Conservation (phyloP, 2,113 vertebrate species). For the Actenoides lindsayi region DNA sequence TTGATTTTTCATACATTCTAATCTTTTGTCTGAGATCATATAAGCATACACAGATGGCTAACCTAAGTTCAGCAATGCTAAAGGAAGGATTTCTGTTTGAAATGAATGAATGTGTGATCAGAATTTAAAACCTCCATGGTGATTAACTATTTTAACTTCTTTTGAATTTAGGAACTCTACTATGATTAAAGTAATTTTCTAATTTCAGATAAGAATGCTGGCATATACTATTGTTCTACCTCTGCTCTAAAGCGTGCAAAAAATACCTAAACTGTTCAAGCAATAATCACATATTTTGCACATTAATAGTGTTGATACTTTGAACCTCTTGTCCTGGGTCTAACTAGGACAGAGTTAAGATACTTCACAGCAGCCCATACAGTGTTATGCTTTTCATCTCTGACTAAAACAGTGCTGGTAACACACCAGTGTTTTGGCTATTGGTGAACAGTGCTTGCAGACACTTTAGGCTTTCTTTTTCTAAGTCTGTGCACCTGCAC, state of each 20-base stretch:
- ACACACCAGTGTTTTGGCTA: neutral
- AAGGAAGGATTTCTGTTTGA: neutral
- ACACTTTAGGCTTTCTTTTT: neutral
- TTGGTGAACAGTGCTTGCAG: neutral
- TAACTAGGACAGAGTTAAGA: neutral
- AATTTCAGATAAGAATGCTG: neutral
- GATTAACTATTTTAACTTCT: neutral
- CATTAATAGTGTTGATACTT: neutral
- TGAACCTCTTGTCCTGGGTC: neutral
- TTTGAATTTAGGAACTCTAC: neutral
- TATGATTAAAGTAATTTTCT: neutral
- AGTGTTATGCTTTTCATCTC: neutral
- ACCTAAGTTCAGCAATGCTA: neutral
- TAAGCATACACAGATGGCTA: neutral
- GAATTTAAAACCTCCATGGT: neutral
- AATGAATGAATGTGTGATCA: neutral
- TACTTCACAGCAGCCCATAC: neutral
- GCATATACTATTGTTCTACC: neutral
- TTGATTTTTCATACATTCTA: neutral
- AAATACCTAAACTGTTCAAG: neutral
- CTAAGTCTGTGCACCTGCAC: fast-evolving
- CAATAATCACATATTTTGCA: neutral
- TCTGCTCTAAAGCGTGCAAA: neutral
- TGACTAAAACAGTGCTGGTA: neutral
- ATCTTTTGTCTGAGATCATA: neutral